Percentiles rank a stretch among this genome's conserved stretches.
These are phyloP conservation scores for Metalampra italica DNA, from an alignment of 2,888 invertebrate species.

Conservation along the genomic window DNA sequence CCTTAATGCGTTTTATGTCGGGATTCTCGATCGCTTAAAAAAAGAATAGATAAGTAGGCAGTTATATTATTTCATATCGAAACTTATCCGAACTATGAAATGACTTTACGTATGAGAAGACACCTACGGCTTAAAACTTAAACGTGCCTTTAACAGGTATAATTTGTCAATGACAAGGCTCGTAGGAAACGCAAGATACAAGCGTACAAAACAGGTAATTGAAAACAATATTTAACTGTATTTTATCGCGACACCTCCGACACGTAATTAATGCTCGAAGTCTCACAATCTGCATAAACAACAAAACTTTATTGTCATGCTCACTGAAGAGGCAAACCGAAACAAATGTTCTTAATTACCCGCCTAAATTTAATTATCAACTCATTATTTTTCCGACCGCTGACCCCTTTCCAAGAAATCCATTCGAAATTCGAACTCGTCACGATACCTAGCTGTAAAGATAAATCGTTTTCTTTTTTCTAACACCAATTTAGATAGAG, in stretches of 20 bases:
- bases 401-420: conserved; percentile 39
- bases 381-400: conserved; percentile 36
- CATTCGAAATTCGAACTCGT: conserved; percentile 6
- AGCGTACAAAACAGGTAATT: conserved; percentile 28
- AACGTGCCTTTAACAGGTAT: conserved; percentile 7
- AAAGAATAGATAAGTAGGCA: conserved; percentile 35
- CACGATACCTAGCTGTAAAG: conserved; percentile 18
- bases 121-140: background rate
- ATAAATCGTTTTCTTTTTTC: conserved; percentile 23
- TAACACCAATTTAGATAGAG: conserved; percentile 20
- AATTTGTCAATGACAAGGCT: conserved; percentile 22
- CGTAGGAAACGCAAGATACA: conserved; percentile 23
- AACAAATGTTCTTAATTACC: conserved; percentile 52
- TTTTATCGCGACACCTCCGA: conserved; percentile 23
- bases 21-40: conserved; percentile 43
- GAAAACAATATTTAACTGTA: conserved; percentile 28
- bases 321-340: conserved; percentile 7
- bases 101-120: background rate
- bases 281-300: conserved; percentile 18
- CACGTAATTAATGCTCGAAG: conserved; percentile 24
- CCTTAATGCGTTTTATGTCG: conserved; percentile 60
- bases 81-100: conserved; percentile 12
- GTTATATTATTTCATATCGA: conserved; percentile 46
- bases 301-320: conserved; percentile 8
- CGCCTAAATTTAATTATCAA: conserved; percentile 51